Conservation (phyloP, 2,888 invertebrate genomes). For the Drosophila borborema region DNA sequence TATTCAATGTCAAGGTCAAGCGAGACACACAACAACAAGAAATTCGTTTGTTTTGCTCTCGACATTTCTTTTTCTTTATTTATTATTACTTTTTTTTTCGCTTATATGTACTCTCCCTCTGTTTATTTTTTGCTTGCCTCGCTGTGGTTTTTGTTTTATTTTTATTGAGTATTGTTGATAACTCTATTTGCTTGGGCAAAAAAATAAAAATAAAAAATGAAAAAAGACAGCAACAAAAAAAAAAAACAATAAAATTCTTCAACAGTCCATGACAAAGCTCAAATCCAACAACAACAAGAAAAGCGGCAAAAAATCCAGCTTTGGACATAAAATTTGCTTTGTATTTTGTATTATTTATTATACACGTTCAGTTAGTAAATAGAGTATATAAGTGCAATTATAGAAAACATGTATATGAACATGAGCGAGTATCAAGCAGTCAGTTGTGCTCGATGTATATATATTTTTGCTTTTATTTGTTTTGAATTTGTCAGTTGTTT, state of each 20-base stretch:
- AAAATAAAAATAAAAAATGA: slow-evolving; percentile 2
- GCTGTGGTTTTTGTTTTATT: slow-evolving; percentile 19
- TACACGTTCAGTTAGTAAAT: background rate
- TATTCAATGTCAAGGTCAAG: slow-evolving; percentile 81
- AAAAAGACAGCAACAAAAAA: background rate
- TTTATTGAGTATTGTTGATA: slow-evolving; percentile 73
- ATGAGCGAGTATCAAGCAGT: background rate
- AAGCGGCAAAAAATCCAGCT: slow-evolving; percentile 14
- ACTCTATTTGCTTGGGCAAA: slow-evolving; percentile 70
- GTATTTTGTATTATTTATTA: slow-evolving; percentile 21
- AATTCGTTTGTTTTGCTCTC: slow-evolving; percentile 64
- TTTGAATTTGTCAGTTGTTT: background rate
- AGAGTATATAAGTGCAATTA: background rate
- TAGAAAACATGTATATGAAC: background rate
- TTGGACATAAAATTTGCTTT: slow-evolving; percentile 42
- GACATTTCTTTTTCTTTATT: slow-evolving; percentile 38
- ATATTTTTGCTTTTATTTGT: slow-evolving; percentile 3
- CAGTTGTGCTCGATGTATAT: background rate
- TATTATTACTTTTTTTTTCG: background rate
- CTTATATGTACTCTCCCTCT: slow-evolving; percentile 36
- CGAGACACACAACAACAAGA: slow-evolving; percentile 49
- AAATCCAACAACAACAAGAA: slow-evolving; percentile 24
- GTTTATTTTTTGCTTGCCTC: slow-evolving; percentile 36
- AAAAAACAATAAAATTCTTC: slow-evolving; percentile 34
- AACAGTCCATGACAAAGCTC: slow-evolving; percentile 54